A percentile compares a stretch with the other conserved stretches of the same genome.
Conservation (phyloP, 2,113 vertebrate genomes). For the Thymallus thymallus region DNA sequence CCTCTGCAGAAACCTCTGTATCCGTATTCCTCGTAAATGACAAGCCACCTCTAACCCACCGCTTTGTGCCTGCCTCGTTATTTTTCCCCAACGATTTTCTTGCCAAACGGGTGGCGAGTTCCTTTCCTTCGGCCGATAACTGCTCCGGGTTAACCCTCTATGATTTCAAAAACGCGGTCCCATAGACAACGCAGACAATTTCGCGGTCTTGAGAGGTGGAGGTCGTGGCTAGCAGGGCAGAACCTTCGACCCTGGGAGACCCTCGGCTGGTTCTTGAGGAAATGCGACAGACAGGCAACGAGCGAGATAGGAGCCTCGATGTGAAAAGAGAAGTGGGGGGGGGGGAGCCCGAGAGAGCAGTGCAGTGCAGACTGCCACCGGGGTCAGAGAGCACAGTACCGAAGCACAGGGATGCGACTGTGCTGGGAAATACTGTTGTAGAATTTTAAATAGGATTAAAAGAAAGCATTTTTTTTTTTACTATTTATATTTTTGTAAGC, state of each 20-base stretch:
- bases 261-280: constrained; percentile 56
- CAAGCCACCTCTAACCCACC: constrained; percentile 79
- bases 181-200: constrained; percentile 61
- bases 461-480: too few relatives aligned
- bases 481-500: too few relatives aligned
- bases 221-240: constrained; percentile 74
- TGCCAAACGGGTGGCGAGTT: constrained; percentile 64
- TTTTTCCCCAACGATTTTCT: constrained; percentile 59
- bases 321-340: background rate
- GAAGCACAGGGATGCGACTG: constrained; percentile 18
- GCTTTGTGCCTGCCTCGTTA: constrained; percentile 73
- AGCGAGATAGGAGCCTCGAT: constrained; percentile 38
- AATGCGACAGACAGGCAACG: constrained; percentile 57
- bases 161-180: constrained; percentile 63
- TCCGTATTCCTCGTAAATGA: constrained; percentile 63
- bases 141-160: constrained; percentile 73
- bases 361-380: constrained; percentile 83
- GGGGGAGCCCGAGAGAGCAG: constrained; percentile 55
- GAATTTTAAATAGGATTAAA: background rate
- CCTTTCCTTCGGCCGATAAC: constrained; percentile 66
- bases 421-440: background rate
- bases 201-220: constrained; percentile 50
- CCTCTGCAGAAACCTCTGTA: constrained; percentile 44
- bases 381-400: constrained; percentile 83
- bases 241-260: constrained; percentile 81